Base-by-base conservation (phyloP, 2,797 vertebrate species). In the Chiroxiphia lanceolata region DNA sequence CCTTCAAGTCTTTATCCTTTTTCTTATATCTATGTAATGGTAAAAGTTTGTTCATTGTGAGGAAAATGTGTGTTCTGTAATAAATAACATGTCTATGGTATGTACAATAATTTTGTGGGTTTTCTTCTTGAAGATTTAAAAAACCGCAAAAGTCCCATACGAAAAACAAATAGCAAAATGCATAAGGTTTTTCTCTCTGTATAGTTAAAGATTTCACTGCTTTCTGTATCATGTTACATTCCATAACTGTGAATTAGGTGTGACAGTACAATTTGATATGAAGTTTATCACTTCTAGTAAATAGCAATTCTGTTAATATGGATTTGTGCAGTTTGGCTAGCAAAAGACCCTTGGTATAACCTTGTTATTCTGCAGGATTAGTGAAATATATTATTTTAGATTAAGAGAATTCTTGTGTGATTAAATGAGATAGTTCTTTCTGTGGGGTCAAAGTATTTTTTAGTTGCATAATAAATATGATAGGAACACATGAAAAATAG, bases 361-460 rank as follows among this genome's bases (percentile, higher is more conserved):
- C 70, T 60, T 95, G 75, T 61, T 87, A 61, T 77, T 91, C 56
- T 87, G 15, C 31, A 82, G 48, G 74, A 64, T 94, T 79, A 82
- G 33, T 86, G 82, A 90, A 89, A 94, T 67, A 63, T 40, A 70
- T 72, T 90, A 20, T 79, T 87, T 79, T 80, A 83, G 90, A 90
- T 93, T 18, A 90, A 64, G 60, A 80, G 53, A 92, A 83, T 84
- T 94, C 86, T 74, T 91, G 17, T 33, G n/a, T 77, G 85, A 83
- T 90, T 90, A 88, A 91, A 94, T 13, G 36, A 78, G 47, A 22
- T 7, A 42, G 45, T 84, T 74, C 47, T 59, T 91, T 82, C 45
- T 56, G 21, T 87, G 48, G 48, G 50, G 90, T 93, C 81, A 67
- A 57, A 83, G 57, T 80, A 33, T 89, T 89, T 94, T 84, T 38